phyloP scores from a whole-genome alignment of 1,140 invertebrate genomes.

The Musca vetustissima region DNA sequence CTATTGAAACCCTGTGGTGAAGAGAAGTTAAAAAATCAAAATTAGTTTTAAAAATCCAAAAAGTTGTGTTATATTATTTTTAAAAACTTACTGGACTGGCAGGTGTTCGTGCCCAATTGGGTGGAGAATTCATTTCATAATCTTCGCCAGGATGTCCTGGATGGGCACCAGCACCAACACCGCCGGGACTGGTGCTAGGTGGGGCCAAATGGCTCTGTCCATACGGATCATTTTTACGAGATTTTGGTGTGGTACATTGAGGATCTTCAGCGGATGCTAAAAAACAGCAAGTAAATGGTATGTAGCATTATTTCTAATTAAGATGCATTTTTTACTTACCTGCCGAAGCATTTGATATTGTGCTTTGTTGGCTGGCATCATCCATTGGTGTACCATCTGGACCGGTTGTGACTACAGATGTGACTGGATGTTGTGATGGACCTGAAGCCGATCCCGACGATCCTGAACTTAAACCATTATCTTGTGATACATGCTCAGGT shows the following conservation, averaged over 20 bases:
- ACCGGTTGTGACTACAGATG: slow-evolving; percentile 83
- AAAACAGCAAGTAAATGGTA: slow-evolving; percentile 32
- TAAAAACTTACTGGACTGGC: slow-evolving; percentile 76
- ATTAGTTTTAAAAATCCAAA: no score
- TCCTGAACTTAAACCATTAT: slow-evolving; percentile 50
- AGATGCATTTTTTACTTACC: slow-evolving; percentile 57
- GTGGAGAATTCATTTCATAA: slow-evolving; percentile 85
- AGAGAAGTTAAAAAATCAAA: no score
- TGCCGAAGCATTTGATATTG: slow-evolving; percentile 85
- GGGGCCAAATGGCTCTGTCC: slow-evolving; percentile 73
- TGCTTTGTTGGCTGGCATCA: slow-evolving; percentile 89
- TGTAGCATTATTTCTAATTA: background rate
- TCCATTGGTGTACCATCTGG: slow-evolving; percentile 84
- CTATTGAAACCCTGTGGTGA: slow-evolving; percentile 82
- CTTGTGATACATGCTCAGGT: slow-evolving; percentile 52
- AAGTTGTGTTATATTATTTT: background rate
- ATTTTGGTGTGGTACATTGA: slow-evolving; percentile 73
- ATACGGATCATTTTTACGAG: slow-evolving; percentile 64
- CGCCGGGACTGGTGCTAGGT: slow-evolving; percentile 75
- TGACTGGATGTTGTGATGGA: slow-evolving; percentile 66
- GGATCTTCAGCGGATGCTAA: slow-evolving; percentile 83
- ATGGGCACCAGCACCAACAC: slow-evolving; percentile 68
- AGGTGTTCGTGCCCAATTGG: slow-evolving; percentile 81
- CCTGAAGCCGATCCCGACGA: slow-evolving; percentile 56
- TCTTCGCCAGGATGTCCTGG: slow-evolving; percentile 78